Evolutionary conservation across 2,113 vertebrate genomes (phyloP).

Genomic region (Serilophus lunatus): DNA sequence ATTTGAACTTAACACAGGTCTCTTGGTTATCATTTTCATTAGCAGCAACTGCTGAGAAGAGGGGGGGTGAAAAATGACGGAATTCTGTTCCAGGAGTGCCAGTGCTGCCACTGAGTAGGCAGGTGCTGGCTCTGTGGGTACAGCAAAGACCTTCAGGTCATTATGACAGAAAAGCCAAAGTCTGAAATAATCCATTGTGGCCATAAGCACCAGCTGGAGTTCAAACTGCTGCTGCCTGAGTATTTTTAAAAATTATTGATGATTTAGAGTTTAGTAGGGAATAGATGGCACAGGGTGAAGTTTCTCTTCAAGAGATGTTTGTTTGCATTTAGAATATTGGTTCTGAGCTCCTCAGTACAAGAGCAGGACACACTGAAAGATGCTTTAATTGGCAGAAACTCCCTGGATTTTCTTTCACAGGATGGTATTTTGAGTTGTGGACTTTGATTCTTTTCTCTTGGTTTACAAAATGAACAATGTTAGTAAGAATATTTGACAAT

Average conservation of each 20-base stretch:
- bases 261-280: background rate
- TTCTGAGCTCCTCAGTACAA: background rate
- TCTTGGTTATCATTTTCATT: constrained; percentile 7
- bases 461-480: background rate
- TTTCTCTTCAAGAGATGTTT: background rate
- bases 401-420: background rate
- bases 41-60: constrained; percentile 1
- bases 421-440: background rate
- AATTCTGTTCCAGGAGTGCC: background rate
- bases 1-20: background rate
- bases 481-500: background rate
- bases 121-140: constrained; percentile 33
- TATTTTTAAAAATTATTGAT: background rate
- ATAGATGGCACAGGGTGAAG: background rate
- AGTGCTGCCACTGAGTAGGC: background rate
- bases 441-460: background rate
- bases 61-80: constrained; percentile 33
- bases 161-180: background rate
- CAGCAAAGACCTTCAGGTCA: background rate
- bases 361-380: background rate
- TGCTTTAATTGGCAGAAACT: background rate
- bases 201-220: background rate
- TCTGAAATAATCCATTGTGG: background rate
- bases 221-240: background rate
- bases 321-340: background rate